phyloP scores from a whole-genome alignment of 2,113 vertebrate genomes.

The Alligator sinensis region DNA sequence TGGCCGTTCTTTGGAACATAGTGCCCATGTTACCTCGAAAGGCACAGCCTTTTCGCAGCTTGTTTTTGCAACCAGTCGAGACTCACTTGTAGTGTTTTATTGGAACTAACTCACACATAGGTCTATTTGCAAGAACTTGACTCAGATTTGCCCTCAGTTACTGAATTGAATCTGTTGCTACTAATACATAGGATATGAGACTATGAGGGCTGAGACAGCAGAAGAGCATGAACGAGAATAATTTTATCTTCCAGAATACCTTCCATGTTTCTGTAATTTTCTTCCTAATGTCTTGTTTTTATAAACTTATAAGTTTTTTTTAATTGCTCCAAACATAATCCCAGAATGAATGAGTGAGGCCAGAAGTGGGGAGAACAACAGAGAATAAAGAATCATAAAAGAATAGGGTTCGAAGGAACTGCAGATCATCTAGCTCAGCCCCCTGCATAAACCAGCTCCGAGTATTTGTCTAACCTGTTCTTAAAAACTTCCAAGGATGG shows the following conservation, averaged over 20 bases:
- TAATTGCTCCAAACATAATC: not conserved
- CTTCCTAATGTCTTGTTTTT: not conserved
- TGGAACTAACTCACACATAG: not conserved
- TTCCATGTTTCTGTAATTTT: not conserved
- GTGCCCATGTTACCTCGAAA: accelerated
- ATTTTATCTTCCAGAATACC: not conserved
- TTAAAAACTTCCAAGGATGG: too few species aligned
- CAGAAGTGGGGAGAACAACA: not conserved
- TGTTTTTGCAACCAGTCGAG: not conserved
- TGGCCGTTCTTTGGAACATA: not conserved
- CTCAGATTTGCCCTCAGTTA: not conserved
- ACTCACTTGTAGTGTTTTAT: not conserved
- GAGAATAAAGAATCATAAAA: not conserved
- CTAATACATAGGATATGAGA: not conserved
- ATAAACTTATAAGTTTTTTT: not conserved
- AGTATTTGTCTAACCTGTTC: too few species aligned
- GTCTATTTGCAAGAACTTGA: not conserved
- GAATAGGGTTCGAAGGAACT: not conserved
- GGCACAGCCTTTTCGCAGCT: not conserved
- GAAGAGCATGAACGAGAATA: not conserved
- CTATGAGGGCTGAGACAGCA: not conserved
- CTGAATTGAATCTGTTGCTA: accelerated
- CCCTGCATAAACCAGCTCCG: too few species aligned
- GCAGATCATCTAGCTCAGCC: too few species aligned
- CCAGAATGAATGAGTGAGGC: not conserved